Percentiles rank a stretch among this genome's conserved stretches.
Conservation (phyloP, 2,113 vertebrate species). For the Egretta garzetta region DNA sequence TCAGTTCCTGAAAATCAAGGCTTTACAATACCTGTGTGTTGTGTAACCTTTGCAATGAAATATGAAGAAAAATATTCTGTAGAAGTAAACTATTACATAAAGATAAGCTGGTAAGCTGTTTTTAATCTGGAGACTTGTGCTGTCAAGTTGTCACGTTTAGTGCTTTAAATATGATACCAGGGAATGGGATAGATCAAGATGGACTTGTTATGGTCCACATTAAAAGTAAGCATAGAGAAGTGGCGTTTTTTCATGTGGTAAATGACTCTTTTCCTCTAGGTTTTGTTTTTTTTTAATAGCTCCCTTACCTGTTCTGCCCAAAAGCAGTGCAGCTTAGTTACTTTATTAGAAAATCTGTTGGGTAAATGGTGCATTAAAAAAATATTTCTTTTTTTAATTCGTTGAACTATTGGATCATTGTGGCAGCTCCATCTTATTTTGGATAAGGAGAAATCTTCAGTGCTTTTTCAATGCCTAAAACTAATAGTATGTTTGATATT, state of each 20-base stretch:
- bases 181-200: not conserved
- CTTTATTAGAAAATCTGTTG: not conserved
- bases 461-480: not conserved
- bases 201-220: not conserved
- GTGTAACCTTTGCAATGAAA: not conserved
- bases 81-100: not conserved
- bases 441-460: not conserved
- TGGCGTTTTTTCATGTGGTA: not conserved
- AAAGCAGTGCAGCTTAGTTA: not conserved
- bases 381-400: not conserved
- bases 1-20: not conserved
- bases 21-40: not conserved
- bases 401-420: not conserved
- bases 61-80: not conserved
- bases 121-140: not conserved
- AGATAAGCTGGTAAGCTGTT: not conserved
- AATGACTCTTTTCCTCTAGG: not conserved
- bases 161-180: not conserved
- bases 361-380: not conserved
- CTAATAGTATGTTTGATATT: not conserved
- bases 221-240: not conserved
- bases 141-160: not conserved
- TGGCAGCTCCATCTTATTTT: not conserved
- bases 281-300: no score
- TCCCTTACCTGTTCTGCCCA: not conserved